These are phyloP conservation scores for Phoxinus dragarum DNA, from an alignment of 2,797 vertebrate genomes.

Conservation along the genomic window DNA sequence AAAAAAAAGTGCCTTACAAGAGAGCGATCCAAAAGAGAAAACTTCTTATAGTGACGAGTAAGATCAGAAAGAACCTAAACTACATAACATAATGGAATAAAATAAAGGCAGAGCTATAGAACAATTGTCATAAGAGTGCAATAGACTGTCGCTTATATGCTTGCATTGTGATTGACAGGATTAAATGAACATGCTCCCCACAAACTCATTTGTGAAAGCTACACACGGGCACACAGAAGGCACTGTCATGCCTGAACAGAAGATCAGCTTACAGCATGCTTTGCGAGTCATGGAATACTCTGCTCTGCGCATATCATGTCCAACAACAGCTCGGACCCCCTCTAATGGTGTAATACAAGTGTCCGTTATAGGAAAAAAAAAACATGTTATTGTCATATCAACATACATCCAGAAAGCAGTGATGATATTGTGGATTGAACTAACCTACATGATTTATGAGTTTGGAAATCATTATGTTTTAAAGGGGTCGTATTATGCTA, in stretches of 20 bases:
- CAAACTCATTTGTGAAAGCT: constrained; percentile 25
- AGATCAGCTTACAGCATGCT: constrained; percentile 50
- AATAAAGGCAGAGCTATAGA: not conserved
- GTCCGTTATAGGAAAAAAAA: constrained; percentile 18
- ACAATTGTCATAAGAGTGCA: not conserved
- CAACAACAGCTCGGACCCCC: constrained; percentile 36
- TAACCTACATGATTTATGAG: not conserved
- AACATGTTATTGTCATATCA: not conserved
- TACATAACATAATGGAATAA: not conserved
- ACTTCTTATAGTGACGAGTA: not conserved
- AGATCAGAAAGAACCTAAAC: not conserved
- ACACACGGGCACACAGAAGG: constrained; percentile 18
- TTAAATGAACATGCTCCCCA: constrained; percentile 26
- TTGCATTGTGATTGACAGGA: not conserved
- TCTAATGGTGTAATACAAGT: constrained; percentile 36
- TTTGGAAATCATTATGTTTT: not conserved
- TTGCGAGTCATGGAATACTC: constrained; percentile 55
- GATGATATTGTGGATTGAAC: not conserved
- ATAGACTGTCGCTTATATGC: not conserved
- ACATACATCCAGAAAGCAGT: not conserved
- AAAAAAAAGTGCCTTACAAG: not conserved
- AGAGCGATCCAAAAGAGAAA: not conserved
- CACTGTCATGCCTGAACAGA: constrained; percentile 37
- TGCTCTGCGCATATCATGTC: constrained; percentile 31
- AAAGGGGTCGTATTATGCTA: not conserved